phyloP scores from a whole-genome alignment of 2,888 invertebrate genomes.

The Cephus runcator region DNA sequence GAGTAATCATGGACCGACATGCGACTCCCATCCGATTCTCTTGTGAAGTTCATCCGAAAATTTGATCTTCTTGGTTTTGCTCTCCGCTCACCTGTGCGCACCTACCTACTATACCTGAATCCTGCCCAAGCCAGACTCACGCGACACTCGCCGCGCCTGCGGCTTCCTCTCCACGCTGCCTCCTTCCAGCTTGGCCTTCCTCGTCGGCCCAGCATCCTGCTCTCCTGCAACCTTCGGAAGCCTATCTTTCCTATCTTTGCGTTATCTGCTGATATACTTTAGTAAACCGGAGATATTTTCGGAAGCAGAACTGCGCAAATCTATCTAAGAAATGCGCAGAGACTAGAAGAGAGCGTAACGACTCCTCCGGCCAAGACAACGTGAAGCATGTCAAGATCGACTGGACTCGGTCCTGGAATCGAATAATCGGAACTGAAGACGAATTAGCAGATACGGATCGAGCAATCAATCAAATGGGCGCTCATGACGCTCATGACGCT shows the following conservation, averaged over 20 bases:
- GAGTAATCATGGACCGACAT: constrained; percentile 49
- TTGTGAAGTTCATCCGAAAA: constrained; percentile 11
- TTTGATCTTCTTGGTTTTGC: not conserved
- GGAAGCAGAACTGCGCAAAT: too few relatives aligned
- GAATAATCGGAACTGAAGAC: too few relatives aligned
- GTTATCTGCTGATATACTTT: not conserved
- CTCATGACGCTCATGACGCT: too few relatives aligned
- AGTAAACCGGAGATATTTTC: not conserved
- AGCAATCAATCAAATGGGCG: too few relatives aligned
- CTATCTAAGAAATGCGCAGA: not conserved
- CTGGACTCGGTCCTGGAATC: too few relatives aligned
- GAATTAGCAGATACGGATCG: too few relatives aligned
- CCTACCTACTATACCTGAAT: not conserved
- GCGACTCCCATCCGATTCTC: constrained; percentile 27
- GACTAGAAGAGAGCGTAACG: not conserved
- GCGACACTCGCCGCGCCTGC: too few relatives aligned
- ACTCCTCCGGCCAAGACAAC: too few relatives aligned
- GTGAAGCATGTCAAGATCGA: too few relatives aligned
- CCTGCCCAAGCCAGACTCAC: not conserved
- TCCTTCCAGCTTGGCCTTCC: not conserved
- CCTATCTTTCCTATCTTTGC: not conserved
- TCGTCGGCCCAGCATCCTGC: not conserved
- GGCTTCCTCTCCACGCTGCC: not conserved
- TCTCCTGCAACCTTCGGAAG: not conserved
- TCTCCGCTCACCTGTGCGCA: constrained; percentile 4